These are phyloP conservation scores for Synergus laeviventris DNA, from an alignment of 2,888 invertebrate genomes.

Conservation along the genomic window DNA sequence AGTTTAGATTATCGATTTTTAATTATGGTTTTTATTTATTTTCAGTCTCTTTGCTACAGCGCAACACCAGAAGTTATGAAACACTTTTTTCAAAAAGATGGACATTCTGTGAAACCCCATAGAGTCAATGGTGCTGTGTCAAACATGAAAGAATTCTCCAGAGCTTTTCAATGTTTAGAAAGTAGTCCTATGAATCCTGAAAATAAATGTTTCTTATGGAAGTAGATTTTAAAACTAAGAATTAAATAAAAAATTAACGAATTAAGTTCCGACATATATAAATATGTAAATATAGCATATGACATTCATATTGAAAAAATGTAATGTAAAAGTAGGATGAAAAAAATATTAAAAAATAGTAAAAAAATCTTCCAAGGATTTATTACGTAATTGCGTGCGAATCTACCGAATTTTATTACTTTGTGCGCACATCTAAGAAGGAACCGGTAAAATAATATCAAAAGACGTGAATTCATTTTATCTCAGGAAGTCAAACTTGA, in stretches of 20 bases:
- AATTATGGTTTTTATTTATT: slow-evolving; percentile 40
- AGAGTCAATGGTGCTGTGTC: slow-evolving; percentile 81
- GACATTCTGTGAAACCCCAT: slow-evolving; percentile 82
- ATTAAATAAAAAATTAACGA: neutral
- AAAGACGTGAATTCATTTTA: too few relatives aligned
- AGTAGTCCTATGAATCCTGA: slow-evolving; percentile 81
- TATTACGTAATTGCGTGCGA: too few relatives aligned
- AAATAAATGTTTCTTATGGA: slow-evolving; percentile 81
- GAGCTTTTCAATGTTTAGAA: slow-evolving; percentile 79
- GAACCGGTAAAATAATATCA: too few relatives aligned
- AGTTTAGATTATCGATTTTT: neutral
- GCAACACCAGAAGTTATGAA: slow-evolving; percentile 82
- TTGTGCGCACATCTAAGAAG: too few relatives aligned
- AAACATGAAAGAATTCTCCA: slow-evolving; percentile 81
- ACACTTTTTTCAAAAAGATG: slow-evolving; percentile 77
- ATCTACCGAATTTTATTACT: too few relatives aligned
- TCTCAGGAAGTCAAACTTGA: too few relatives aligned
- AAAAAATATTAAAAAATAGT: too few relatives aligned
- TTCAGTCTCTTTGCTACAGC: slow-evolving; percentile 86
- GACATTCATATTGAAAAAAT: too few relatives aligned
- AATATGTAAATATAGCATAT: too few relatives aligned
- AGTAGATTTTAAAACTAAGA: slow-evolving; percentile 53
- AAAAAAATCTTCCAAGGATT: too few relatives aligned
- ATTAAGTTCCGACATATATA: neutral
- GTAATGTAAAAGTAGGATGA: too few relatives aligned